Evolutionary conservation across 1,140 invertebrate species (phyloP), one percentile per base, ranked within the genome.

Genomic region (Pseudobourletiella spinata): DNA sequence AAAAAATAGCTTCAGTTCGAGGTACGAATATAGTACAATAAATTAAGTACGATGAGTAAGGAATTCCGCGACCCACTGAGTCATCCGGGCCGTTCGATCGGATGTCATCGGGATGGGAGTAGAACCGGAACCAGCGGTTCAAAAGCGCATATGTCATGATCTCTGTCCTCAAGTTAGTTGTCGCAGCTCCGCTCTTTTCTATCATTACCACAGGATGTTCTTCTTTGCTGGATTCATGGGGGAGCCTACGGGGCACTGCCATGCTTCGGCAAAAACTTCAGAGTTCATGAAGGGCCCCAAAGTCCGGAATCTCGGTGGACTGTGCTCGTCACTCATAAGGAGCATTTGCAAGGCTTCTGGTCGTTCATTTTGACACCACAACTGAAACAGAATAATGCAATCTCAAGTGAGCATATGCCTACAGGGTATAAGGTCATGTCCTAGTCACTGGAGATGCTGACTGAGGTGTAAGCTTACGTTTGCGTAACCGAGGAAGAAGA

Each of bases 401-500:
- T 46, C 44, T 4, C 4, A 46, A 46, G 4, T 46, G 4, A 18
- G 3, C 22, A 11, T 11, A 8, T 20, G 43, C 24, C 43, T 20
- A 3, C 4, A 46, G 43, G 24, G 3, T 16, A 46, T 4, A 20
- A 20, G n/a, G 43, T 8, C 3, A 16, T 4, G 43, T 22, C n/a
- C 24, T 3, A 8, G 43, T 16, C n/a, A 16, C 24, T n/a, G n/a
- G 6, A 46, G n/a, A 20, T 46, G 4, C 4, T 20, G n/a, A 46
- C 43, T 22, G 24, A 4, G 24, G 6, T 22, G n/a, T n/a, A n/a
- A n/a, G 67, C 72, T 74, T 69, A 77, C 79, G 65, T 80, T 79
- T 4, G 78, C 79, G 54, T 75, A 80, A 43, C 74, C 72, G 11
- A 82, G 70, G 73, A 79, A 85, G 70, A 84, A 83, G 0, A 85